These are phyloP conservation scores for Otis tarda DNA, from an alignment of 2,113 vertebrate species.

Conservation along the genomic window DNA sequence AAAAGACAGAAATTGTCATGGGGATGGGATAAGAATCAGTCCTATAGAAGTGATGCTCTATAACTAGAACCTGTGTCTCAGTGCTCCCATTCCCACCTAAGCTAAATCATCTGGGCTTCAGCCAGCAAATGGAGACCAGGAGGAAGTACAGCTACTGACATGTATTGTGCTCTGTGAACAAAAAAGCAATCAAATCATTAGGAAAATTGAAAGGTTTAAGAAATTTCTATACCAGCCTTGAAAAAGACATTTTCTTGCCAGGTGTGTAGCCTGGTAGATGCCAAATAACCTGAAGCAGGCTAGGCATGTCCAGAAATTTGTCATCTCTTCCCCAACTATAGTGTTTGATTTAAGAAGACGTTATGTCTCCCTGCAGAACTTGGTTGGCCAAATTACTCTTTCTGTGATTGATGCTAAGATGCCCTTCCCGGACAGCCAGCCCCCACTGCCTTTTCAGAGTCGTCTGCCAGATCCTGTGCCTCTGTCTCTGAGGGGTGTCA, in stretches of 20 bases:
- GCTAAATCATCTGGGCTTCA: not conserved
- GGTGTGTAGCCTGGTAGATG: not conserved
- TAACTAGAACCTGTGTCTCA: not conserved
- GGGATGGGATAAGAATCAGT: not conserved
- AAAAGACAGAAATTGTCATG: not conserved
- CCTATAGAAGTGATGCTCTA: not conserved
- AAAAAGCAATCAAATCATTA: not conserved
- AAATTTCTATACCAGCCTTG: not conserved
- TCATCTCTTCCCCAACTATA: not conserved
- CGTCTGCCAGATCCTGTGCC: not conserved
- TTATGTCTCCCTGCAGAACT: not conserved
- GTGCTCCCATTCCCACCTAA: not conserved
- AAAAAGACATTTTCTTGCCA: not conserved
- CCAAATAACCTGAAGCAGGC: not conserved
- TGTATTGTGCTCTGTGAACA: not conserved
- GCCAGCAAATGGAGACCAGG: not conserved
- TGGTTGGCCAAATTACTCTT: not conserved
- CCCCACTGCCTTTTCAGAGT: not conserved
- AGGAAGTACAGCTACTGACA: not conserved
- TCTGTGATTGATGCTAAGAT: not conserved
- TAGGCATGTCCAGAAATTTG: not conserved
- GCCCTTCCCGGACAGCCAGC: not conserved
- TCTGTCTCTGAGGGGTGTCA: not conserved
- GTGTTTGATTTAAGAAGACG: not conserved
- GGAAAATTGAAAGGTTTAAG: not conserved